These are phyloP conservation scores for Cervus canadensis DNA, from an alignment of 2,113 vertebrate species.

Conservation along the genomic window DNA sequence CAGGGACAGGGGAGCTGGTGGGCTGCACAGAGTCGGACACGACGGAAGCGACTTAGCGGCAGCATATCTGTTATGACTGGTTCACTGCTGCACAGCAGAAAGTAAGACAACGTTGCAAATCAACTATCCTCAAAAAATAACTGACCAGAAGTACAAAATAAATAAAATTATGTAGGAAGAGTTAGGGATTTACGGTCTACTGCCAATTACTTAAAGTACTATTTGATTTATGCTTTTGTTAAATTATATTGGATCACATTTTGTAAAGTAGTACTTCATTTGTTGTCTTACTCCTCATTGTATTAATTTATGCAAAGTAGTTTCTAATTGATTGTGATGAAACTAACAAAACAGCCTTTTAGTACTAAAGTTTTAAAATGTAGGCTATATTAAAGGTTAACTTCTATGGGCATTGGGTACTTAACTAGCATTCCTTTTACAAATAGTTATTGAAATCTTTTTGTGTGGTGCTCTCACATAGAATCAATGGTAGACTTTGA, in stretches of 20 bases:
- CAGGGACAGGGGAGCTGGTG: not conserved
- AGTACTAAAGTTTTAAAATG: not conserved
- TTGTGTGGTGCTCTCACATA: not conserved
- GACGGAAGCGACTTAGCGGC: not conserved
- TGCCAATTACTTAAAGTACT: not conserved
- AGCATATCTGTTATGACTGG: not conserved
- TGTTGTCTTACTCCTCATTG: not conserved
- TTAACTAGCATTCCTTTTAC: not conserved
- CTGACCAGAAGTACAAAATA: not conserved
- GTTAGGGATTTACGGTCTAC: not conserved
- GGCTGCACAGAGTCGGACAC: not conserved
- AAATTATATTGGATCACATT: not conserved
- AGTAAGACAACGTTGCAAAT: not conserved
- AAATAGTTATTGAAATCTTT: not conserved
- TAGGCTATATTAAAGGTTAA: not conserved
- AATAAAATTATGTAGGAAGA: not conserved
- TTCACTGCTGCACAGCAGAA: not conserved
- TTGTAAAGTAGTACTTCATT: not conserved
- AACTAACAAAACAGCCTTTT: not conserved
- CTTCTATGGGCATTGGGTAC: not conserved
- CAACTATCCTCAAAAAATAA: not conserved
- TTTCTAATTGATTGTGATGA: not conserved
- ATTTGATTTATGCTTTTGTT: not conserved
- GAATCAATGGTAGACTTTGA: not conserved
- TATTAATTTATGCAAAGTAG: not conserved